These are phyloP conservation scores for Philaethria dido DNA, from an alignment of 2,888 invertebrate genomes.

Conservation along the genomic window DNA sequence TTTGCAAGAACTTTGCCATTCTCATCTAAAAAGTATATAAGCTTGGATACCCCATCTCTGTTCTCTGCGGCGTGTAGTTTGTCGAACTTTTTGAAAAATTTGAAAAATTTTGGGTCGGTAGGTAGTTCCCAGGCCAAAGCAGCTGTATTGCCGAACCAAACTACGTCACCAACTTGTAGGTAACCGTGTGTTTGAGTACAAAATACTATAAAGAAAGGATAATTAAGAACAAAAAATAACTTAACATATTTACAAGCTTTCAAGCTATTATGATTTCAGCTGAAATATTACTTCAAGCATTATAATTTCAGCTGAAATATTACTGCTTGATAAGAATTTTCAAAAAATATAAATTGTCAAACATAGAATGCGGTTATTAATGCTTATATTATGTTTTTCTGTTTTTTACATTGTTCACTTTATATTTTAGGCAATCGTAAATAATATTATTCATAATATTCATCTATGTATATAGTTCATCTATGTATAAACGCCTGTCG, in stretches of 20 bases:
- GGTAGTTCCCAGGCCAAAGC: conserved; percentile 91
- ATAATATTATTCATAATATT: too few relatives aligned
- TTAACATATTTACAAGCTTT: not conserved
- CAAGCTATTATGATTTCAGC: too few relatives aligned
- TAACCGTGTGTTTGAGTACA: conserved; percentile 86
- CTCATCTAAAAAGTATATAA: conserved; percentile 66
- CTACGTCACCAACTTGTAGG: conserved; percentile 82
- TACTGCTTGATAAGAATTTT: not conserved
- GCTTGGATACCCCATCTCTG: conserved; percentile 57
- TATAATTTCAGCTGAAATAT: not conserved
- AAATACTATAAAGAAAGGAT: conserved; percentile 72
- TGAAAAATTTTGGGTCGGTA: conserved; percentile 74
- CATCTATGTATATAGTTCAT: too few relatives aligned
- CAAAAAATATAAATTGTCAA: too few relatives aligned
- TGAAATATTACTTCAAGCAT: too few relatives aligned
- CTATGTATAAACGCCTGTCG: too few relatives aligned
- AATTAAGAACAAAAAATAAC: not conserved
- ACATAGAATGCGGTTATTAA: too few relatives aligned
- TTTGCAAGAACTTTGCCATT: conserved; percentile 65
- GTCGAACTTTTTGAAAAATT: conserved; percentile 55
- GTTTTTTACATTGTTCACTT: too few relatives aligned
- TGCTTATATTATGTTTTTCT: too few relatives aligned
- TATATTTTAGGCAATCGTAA: too few relatives aligned
- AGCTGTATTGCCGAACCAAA: conserved; percentile 89
- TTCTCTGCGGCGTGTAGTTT: conserved; percentile 50